A percentile compares a stretch with the other conserved stretches of the same genome.
Evolutionary conservation across 2,113 vertebrate species (phyloP).

Genomic region (Pipra filicauda): DNA sequence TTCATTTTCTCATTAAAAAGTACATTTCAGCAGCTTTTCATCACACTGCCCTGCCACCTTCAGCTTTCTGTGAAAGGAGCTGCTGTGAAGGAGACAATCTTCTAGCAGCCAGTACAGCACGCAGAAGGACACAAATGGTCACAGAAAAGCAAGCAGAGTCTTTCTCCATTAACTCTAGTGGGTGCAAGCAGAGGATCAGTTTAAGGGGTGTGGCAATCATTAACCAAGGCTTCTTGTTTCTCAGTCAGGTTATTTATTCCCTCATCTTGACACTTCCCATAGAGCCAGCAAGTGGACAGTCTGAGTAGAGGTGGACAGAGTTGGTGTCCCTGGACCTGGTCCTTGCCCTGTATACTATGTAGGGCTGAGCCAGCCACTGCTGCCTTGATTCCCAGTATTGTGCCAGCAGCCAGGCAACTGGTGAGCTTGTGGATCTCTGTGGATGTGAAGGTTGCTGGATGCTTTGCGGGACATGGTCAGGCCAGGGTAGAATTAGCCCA

Average conservation of each 20-base stretch:
- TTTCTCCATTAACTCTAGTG: background rate
- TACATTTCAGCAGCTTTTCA: constrained; percentile 54
- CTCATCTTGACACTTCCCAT: background rate
- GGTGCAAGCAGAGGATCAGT: background rate
- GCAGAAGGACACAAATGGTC: background rate
- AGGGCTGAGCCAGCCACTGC: background rate
- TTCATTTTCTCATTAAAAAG: constrained; percentile 75
- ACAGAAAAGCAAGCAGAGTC: background rate
- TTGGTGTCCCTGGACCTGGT: background rate
- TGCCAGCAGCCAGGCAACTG: fast-evolving
- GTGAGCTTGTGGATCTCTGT: background rate
- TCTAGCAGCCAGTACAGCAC: background rate
- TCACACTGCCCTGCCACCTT: constrained; percentile 8
- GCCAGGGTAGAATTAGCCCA: background rate
- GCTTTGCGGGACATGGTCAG: background rate
- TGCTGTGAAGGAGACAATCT: background rate
- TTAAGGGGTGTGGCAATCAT: background rate
- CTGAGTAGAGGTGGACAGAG: background rate
- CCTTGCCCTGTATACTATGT: fast-evolving
- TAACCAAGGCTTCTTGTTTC: background rate
- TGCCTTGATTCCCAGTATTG: background rate
- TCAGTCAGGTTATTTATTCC: background rate
- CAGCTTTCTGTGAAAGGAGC: background rate
- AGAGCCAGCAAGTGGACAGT: background rate
- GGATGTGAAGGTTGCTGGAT: background rate